phyloP scores from a whole-genome alignment of 2,797 vertebrate species.

The Diglossa cyanea region DNA sequence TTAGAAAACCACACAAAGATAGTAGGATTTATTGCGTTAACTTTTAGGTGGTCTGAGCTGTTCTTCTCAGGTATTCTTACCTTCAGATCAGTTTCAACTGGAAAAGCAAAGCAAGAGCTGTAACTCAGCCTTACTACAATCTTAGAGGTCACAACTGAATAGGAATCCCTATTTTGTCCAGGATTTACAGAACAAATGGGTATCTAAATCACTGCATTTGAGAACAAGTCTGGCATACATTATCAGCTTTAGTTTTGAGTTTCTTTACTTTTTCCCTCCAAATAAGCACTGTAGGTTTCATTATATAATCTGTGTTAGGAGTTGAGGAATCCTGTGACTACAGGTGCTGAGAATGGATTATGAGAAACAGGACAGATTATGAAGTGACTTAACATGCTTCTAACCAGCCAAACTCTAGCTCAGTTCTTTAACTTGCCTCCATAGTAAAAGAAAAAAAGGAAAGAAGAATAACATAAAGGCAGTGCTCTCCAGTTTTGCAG shows the following conservation, averaged over 20 bases:
- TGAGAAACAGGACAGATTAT: background rate
- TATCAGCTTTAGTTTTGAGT: background rate
- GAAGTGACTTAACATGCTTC: background rate
- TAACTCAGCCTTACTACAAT: background rate
- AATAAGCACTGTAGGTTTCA: background rate
- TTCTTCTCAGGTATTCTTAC: background rate
- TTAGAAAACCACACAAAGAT: background rate
- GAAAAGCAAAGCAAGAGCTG: background rate
- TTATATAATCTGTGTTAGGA: background rate
- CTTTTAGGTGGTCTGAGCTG: background rate
- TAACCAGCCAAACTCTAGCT: background rate
- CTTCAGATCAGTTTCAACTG: background rate
- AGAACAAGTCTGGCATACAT: background rate
- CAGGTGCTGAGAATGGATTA: background rate
- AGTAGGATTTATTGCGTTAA: background rate
- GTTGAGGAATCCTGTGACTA: background rate
- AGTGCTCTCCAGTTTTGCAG: background rate
- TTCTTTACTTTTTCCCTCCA: background rate
- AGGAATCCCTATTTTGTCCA: background rate
- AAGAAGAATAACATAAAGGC: background rate
- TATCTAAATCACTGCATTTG: background rate
- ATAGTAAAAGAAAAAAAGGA: background rate
- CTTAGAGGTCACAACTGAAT: background rate
- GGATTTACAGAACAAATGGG: background rate
- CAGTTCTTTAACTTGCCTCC: background rate